Base-by-base conservation (phyloP, 2,797 vertebrate genomes). In the Micromesistius poutassou region DNA sequence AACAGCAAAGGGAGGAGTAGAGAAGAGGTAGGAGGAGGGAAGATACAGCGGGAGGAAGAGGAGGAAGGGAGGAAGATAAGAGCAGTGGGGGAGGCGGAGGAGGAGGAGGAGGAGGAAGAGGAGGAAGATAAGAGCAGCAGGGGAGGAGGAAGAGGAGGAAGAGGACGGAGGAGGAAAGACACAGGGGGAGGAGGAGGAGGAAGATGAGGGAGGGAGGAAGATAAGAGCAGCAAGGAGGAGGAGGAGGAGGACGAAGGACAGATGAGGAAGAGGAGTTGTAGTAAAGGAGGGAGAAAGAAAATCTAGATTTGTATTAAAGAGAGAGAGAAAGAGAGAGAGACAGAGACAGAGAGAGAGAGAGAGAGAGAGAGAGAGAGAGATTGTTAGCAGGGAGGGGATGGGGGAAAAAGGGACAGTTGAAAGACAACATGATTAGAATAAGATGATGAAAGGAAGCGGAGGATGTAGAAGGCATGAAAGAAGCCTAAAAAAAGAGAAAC, bases 101-200 rank as follows among this genome's bases (percentile, higher is more conserved):
- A 50, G 19, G 16, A 19, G 46, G 42, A 19, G 42, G 42, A 91
- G 85, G 89, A 92, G 89, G 91, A 91, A 91, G 90, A 88, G 46
- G 46, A 89, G 85, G 89, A 90, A 91, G 89, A 91, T 91, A 50
- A 50, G 46, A 50, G 46, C 46, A 50, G 46, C 16, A 16, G 46
- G 46, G 14, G 46, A 19, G 14, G 46, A 50, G 46, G 46, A 50
- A 16, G 16, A 50, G 19, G 46, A 50, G 16, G 42, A 46, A 14
- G 14, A 91, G 85, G 89, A 92, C 6, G 89, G 91, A 91, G 91
- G 90, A 88, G n/a, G n/a, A n/a, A n/a, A n/a, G n/a, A n/a, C n/a
- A n/a, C n/a, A n/a, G n/a, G n/a, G n/a, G n/a, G n/a, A n/a, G n/a
- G n/a, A n/a, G n/a, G n/a, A n/a, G n/a, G n/a, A n/a, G n/a, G n/a